Base-by-base conservation (phyloP, 2,113 vertebrate genomes). In the Oenanthe melanoleuca region DNA sequence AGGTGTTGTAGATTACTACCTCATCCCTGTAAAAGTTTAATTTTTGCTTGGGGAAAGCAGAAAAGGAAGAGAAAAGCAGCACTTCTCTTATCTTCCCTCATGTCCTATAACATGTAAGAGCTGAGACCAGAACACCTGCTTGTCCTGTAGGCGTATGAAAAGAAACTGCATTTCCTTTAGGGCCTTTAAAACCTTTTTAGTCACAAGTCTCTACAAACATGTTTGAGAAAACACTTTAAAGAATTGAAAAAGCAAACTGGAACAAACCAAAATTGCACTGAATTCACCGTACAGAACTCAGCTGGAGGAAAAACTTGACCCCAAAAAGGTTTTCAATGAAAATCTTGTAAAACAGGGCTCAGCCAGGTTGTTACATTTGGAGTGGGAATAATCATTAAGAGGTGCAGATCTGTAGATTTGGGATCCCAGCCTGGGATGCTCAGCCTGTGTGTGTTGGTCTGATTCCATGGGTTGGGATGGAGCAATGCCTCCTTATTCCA, bases 21-120 rank as follows among this genome's bases (percentile, higher is more conserved):
- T 96, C 88, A 94, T 89, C 28, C 80, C 25, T 11, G 18, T 91
- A 91, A 94, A 97, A 92, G 61, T 22, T 86, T 95, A 83, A 73
- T 66, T 93, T 96, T 89, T 91, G 44, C 81, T 91, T 79, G 34
- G 86, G 93, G 94, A 95, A 80, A 89, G 65, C 29, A 88, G 55
- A 59, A 77, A 79, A 83, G 33, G 67, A 93, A 95, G 75, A 90
- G 80, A 93, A 95, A 89, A 85, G 71, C 88, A 96, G 42, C 55
- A 75, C 64, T 95, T 85, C 45, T 89, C 64, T 72, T 91, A 60
- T 86, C 90, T 96, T 93, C 93, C 88, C 79, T 79, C 14, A 86
- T 66, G 88, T 80, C 66, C 84, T 80, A 11, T 95, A 86, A 93
- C 57, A 13, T 34, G 42, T 13, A 61, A 71, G 42, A 65, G 2